Conservation (phyloP, 1,140 invertebrate species). For the Dendrolimus punctatus region DNA sequence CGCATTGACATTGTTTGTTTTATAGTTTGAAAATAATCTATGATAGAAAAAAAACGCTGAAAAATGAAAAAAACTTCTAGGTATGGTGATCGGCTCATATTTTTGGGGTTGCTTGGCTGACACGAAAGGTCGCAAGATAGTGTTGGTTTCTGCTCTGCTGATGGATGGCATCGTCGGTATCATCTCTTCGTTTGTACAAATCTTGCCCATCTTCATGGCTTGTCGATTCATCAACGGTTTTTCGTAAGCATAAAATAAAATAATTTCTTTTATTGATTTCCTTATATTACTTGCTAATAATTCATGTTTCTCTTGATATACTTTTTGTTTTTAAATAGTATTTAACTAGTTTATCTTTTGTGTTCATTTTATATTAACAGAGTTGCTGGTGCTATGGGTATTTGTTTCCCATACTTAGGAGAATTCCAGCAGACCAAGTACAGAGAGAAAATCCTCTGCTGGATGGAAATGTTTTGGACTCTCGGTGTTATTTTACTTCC, state of each 20-base stretch:
- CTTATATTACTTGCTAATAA: background rate
- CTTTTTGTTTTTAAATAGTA: no score
- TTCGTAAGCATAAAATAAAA: slow-evolving; percentile 76
- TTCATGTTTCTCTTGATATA: no score
- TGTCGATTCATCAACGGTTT: slow-evolving; percentile 89
- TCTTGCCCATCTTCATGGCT: slow-evolving; percentile 82
- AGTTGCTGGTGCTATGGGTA: slow-evolving; percentile 83
- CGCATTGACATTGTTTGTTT: no score
- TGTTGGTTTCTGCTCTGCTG: slow-evolving; percentile 82
- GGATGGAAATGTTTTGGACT: slow-evolving; percentile 88
- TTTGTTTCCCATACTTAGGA: slow-evolving; percentile 83
- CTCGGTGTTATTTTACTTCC: slow-evolving; percentile 80
- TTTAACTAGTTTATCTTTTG: no score
- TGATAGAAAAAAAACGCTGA: no score
- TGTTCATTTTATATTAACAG: slow-evolving; percentile 48
- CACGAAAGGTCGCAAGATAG: slow-evolving; percentile 82
- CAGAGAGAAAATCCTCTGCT: slow-evolving; percentile 82
- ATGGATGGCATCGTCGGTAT: slow-evolving; percentile 85
- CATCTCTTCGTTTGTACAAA: slow-evolving; percentile 82
- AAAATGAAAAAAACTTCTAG: slow-evolving; percentile 48
- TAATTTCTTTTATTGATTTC: background rate
- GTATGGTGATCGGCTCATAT: slow-evolving; percentile 92
- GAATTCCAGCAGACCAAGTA: slow-evolving; percentile 84
- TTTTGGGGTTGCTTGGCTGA: slow-evolving; percentile 92
- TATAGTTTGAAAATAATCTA: no score